These are phyloP conservation scores for Corythaeola cristata DNA, from an alignment of 2,113 vertebrate species.

Conservation along the genomic window DNA sequence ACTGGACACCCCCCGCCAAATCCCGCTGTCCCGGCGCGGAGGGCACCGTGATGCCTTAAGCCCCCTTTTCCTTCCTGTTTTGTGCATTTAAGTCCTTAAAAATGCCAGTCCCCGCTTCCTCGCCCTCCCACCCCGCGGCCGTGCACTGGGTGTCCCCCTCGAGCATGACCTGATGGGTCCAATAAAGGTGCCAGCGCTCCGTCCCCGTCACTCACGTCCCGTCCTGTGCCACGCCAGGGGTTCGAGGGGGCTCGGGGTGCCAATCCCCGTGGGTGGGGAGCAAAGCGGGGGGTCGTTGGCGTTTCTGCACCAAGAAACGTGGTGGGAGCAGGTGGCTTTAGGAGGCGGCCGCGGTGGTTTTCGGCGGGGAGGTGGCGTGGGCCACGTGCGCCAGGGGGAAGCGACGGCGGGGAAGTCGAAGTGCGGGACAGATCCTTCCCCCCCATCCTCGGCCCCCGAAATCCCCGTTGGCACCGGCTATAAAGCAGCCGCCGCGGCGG, in stretches of 20 bases:
- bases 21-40: rapidly evolving
- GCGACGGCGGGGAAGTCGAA: background rate
- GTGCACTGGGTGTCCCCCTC: rapidly evolving
- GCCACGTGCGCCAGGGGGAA: background rate
- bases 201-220: rapidly evolving
- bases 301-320: rapidly evolving
- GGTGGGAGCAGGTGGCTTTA: background rate
- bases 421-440: background rate
- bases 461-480: background rate
- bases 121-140: rapidly evolving
- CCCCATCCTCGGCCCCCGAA: background rate
- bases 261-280: rapidly evolving
- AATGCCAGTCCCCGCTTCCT: background rate
- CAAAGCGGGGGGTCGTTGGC: rapidly evolving
- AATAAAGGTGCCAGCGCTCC: background rate
- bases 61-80: background rate
- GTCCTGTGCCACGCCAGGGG: rapidly evolving
- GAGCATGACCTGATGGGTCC: rapidly evolving
- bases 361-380: rapidly evolving
- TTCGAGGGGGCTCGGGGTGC: background rate
- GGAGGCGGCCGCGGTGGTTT: rapidly evolving
- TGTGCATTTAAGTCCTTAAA: background rate
- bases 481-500: background rate
- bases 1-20: background rate
- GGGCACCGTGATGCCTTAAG: background rate